A percentile compares a stretch with the other conserved stretches of the same genome.
These are phyloP conservation scores for Drosophila sechellia DNA, from an alignment of 1,140 invertebrate genomes.

Conservation along the genomic window DNA sequence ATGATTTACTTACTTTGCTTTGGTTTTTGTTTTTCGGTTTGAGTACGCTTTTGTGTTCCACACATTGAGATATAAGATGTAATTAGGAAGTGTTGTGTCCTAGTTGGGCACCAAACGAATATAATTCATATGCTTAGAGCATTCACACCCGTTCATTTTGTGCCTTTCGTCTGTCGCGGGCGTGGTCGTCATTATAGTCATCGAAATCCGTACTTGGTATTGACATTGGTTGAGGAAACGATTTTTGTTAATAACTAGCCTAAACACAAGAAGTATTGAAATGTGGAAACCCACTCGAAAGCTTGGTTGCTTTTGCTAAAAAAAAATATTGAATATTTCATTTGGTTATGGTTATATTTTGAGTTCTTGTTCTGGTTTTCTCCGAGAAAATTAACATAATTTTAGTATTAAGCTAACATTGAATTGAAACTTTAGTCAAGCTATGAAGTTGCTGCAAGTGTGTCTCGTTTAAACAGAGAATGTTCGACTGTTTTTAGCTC, in stretches of 20 bases:
- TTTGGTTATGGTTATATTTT: slow-evolving; percentile 36
- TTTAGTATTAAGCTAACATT: slow-evolving; percentile 76
- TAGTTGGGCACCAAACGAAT: slow-evolving; percentile 40
- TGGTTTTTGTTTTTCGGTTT: slow-evolving; percentile 6
- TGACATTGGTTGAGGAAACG: slow-evolving; percentile 75
- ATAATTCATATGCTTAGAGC: slow-evolving; percentile 20
- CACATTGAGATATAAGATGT: slow-evolving; percentile 43
- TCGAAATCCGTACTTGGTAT: slow-evolving; percentile 63
- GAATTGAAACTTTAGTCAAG: slow-evolving; percentile 78
- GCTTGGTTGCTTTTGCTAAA: slow-evolving; percentile 60
- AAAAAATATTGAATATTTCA: slow-evolving; percentile 30
- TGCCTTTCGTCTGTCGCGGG: slow-evolving; percentile 35
- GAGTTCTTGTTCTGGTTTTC: slow-evolving; percentile 38
- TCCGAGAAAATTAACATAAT: slow-evolving; percentile 39
- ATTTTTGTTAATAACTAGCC: slow-evolving; percentile 68
- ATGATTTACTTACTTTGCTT: slow-evolving; percentile 24
- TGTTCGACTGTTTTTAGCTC: slow-evolving; percentile 48
- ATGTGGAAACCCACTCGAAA: slow-evolving; percentile 25
- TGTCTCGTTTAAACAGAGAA: slow-evolving; percentile 54
- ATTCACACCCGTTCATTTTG: slow-evolving; percentile 35
- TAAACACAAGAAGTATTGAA: slow-evolving; percentile 9
- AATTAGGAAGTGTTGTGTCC: slow-evolving; percentile 42
- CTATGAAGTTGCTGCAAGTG: slow-evolving; percentile 85
- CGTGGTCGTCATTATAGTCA: slow-evolving; percentile 45
- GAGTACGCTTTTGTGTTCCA: slow-evolving; percentile 27